Base-by-base conservation (phyloP, 2,888 invertebrate genomes). In the Phania funesta region DNA sequence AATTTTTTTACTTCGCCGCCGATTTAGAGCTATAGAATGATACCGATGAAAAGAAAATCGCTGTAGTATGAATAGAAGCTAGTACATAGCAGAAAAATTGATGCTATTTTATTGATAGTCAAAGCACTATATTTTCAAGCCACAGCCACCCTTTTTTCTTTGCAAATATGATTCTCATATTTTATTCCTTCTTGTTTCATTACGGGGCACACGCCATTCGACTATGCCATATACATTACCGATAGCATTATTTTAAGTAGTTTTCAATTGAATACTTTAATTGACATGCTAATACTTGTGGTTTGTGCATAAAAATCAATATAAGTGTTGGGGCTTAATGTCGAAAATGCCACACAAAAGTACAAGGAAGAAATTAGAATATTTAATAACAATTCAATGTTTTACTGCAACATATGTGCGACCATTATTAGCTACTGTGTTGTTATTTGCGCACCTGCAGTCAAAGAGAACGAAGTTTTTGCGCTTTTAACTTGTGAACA, bases 241-340 rank as follows among this genome's bases (percentile, higher is more conserved):
- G n/a, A 6, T 11, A 16, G 3, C 20, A 6, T n/a, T 5, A 3
- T 38, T 50, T 29, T 38, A 24, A 46, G 13, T 5, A 24, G 32
- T 18, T 56, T 67, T 74, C 60, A 52, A 38, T 35, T 56, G 26
- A 8, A 20, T 48, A 11, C 20, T 60, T 67, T 13, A 68, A 41
- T 41, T 68, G 50, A 68, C 60, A 67, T 32, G 3, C 44, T 67
- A 44, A 62, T 29, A 60, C 29, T 11, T 67, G 58, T 18, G 58
- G 48, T 58, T 65, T 26, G 26, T 29, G 11, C 46, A 35, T 8
- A n/a, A 35, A 75, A 60, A 35, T 48, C 38, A 48, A 48, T 65
- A 26, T 5, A 64, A 32, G 46, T 46, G 35, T 22, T 13, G 50
- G n/a, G n/a, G 50, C 70, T 77, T 56, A 70, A 11, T 64, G 41